phyloP scores from a whole-genome alignment of 1,140 invertebrate species.

The Drosophila fuyamai region DNA sequence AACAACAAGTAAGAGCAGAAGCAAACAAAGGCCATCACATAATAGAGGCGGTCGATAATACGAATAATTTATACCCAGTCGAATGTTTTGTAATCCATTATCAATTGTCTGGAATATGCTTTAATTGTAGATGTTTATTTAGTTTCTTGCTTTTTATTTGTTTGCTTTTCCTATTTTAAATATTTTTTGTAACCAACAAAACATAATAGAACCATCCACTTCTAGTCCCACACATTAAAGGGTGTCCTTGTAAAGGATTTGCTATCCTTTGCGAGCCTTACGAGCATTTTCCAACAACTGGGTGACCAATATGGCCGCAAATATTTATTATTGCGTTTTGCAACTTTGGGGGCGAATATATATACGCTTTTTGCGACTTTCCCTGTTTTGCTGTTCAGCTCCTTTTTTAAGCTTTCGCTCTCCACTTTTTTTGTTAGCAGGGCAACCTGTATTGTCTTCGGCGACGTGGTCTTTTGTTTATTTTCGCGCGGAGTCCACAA shows the following conservation, averaged over 20 bases:
- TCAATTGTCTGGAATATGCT: background rate
- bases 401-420: constrained; percentile 16
- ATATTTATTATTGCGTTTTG: constrained; percentile 73
- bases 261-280: constrained; percentile 1
- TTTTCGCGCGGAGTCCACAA: constrained; percentile 50
- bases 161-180: background rate
- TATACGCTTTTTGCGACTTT: constrained; percentile 20
- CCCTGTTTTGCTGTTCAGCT: constrained; percentile 30
- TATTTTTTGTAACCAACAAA: background rate
- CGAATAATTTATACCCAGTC: constrained; percentile 9
- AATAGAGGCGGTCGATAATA: background rate
- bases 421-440: background rate
- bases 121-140: no score
- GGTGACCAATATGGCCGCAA: constrained; percentile 61
- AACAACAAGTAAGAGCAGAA: background rate
- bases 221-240: background rate
- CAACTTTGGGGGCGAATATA: constrained; percentile 37
- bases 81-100: background rate
- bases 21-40: constrained; percentile 5
- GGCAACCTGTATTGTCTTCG: constrained; percentile 46
- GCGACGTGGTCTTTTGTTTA: constrained; percentile 51
- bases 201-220: background rate
- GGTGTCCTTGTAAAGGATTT: background rate
- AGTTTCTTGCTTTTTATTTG: no score
- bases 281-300: constrained; percentile 7